phyloP scores from a whole-genome alignment of 1,140 invertebrate species.

The Melanaphis sacchari region DNA sequence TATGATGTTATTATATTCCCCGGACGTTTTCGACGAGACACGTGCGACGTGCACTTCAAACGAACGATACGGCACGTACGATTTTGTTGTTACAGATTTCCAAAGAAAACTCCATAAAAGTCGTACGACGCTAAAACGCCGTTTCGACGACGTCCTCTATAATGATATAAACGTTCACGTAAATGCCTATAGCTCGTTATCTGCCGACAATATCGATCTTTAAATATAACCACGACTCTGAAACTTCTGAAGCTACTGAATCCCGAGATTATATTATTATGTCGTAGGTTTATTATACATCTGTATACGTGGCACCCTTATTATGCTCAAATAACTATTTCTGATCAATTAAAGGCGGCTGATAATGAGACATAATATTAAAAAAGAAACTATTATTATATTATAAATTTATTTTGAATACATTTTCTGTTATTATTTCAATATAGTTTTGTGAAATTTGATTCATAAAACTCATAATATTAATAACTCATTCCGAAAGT shows the following conservation, averaged over 20 bases:
- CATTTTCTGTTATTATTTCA: too few species aligned
- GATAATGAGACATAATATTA: too few species aligned
- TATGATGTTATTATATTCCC: background rate
- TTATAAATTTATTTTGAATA: too few species aligned
- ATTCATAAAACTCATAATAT: too few species aligned
- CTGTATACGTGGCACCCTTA: background rate
- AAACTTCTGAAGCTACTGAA: background rate
- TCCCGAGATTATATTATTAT: background rate
- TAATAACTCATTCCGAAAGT: too few species aligned
- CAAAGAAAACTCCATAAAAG: background rate
- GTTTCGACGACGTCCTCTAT: background rate
- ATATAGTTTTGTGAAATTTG: too few species aligned
- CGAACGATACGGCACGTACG: conserved; percentile 3
- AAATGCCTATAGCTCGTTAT: background rate
- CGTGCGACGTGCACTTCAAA: conserved; percentile 37
- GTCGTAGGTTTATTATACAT: too few species aligned
- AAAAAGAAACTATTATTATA: too few species aligned
- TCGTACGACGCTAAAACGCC: background rate
- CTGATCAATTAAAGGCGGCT: background rate
- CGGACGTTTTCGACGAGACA: background rate
- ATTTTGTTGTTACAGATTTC: background rate
- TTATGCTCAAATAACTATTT: background rate
- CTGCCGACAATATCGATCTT: background rate
- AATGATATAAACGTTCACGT: conserved; percentile 5
- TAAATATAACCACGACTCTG: background rate